Evolutionary conservation across 2,888 invertebrate species (phyloP).

Genomic region (Scaptomyza flava): DNA sequence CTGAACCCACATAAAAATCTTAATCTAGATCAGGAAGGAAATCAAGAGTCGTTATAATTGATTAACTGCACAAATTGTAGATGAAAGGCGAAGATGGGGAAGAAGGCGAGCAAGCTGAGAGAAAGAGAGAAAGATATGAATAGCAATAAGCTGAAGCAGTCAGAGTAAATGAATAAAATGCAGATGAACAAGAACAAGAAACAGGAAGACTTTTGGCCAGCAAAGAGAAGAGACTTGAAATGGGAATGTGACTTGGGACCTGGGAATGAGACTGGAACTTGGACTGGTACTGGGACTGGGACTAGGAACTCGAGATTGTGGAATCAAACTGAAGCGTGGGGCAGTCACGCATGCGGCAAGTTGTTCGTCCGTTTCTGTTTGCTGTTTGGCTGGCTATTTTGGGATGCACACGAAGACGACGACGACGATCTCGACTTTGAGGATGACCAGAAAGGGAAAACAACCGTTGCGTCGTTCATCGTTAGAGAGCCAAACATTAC

Average conservation of each 20-base stretch:
- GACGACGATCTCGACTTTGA: slow-evolving; percentile 41
- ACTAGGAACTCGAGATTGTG: neutral
- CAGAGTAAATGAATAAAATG: slow-evolving; percentile 54
- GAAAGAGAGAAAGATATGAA: neutral
- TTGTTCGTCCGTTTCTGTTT: slow-evolving; percentile 17
- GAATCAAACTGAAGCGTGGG: slow-evolving; percentile 18
- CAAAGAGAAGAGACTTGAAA: slow-evolving; percentile 24
- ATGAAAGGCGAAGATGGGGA: slow-evolving; percentile 14
- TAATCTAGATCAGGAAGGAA: slow-evolving; percentile 84
- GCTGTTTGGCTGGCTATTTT: slow-evolving; percentile 59
- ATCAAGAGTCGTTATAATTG: slow-evolving; percentile 84
- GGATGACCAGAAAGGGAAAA: slow-evolving; percentile 82
- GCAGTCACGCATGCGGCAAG: slow-evolving; percentile 70
- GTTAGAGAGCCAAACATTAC: slow-evolving; percentile 57
- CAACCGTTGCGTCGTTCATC: slow-evolving; percentile 74
- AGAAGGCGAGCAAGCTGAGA: neutral
- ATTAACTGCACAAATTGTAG: slow-evolving; percentile 77
- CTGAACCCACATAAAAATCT: slow-evolving; percentile 70
- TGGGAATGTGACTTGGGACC: slow-evolving; percentile 15
- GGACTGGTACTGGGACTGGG: neutral
- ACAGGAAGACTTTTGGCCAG: slow-evolving; percentile 70
- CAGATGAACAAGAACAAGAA: slow-evolving; percentile 72
- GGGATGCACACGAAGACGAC: slow-evolving; percentile 63
- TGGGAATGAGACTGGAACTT: neutral
- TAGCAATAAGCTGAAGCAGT: slow-evolving; percentile 14